Evolutionary conservation across 92 coral and sea anemone species (phyloP), one percentile per base, ranked within the genome.

Genomic region (Epizoanthus ramosus): DNA sequence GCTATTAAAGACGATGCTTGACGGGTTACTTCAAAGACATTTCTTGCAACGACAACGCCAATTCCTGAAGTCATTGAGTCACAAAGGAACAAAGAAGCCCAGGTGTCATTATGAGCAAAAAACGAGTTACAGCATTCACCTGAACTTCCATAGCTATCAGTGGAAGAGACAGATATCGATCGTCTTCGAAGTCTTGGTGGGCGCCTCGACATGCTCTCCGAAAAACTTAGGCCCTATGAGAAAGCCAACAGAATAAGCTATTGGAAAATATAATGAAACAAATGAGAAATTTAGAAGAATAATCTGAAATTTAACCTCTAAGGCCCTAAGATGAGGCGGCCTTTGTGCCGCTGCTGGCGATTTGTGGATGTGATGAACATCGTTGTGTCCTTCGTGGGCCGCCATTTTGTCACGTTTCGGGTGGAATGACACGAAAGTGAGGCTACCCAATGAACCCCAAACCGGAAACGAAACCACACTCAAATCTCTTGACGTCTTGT

Each of bases 311-410:
- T n/a, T 72, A 88, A 97, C 99, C 99, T 97, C 98, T 73, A 97
- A 77, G 58, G 97, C 97, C 87, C 87, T 72, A 63, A 97, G 90
- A 89, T 88, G 91, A 84, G 99, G 99, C 75, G 99, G 99, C 76
- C 93, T 94, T 87, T 97, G 99, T 22, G 99, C 99, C 56, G 99
- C 99, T 86, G 99, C 99, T 79, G 99, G 98, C 57, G 99, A 97
- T 86, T 94, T 94, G 58, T 93, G 98, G 45, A 90, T 86, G 83
- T 90, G 93, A 53, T 85, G 92, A 45, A 68, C 24, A 60, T 84
- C 85, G 28, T 93, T 92, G 67, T 88, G 95, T 45, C 87, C 87
- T 88, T 94, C 99, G 72, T 93, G 86, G 57, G 98, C 95, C 99
- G 99, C 99, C 99, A 97, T 97, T 81, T 87, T 90, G 91, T 73